phyloP scores from a whole-genome alignment of 1,140 invertebrate species.

The Calephelis nemesis region DNA sequence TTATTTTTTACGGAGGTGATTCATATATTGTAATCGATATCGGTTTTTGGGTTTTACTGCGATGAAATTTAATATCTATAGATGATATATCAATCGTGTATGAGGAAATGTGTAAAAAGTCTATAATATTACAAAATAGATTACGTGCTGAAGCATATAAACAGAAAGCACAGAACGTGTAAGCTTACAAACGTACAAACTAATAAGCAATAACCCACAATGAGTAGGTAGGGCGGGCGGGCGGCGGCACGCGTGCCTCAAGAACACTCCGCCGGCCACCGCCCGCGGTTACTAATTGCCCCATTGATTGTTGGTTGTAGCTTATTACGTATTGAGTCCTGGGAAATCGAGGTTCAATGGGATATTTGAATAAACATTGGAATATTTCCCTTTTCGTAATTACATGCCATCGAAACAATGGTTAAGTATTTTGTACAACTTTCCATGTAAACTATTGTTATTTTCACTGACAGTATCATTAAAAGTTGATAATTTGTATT shows the following conservation, averaged over 20 bases:
- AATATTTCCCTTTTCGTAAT: constrained; percentile 6
- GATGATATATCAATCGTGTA: no score
- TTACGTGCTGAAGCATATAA: no score
- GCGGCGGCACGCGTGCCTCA: constrained; percentile 46
- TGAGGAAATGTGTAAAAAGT: no score
- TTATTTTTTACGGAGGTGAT: no score
- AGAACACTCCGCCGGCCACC: constrained; percentile 45
- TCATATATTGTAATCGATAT: no score
- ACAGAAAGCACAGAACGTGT: constrained; percentile 31
- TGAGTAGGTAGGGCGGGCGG: constrained; percentile 41
- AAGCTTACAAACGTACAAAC: constrained; percentile 10
- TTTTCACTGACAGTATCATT: no score
- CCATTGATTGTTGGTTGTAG: constrained; percentile 49
- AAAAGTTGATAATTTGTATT: no score
- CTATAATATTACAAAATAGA: no score
- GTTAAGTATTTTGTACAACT: neutral
- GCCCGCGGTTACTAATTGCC: constrained; percentile 55
- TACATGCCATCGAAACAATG: neutral
- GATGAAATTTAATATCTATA: no score
- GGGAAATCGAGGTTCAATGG: constrained; percentile 22
- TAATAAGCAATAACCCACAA: constrained; percentile 36
- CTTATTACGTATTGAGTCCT: constrained; percentile 29
- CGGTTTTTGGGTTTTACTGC: no score
- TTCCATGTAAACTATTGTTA: no score
- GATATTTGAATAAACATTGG: constrained; percentile 11